A percentile compares a stretch with the other conserved stretches of the same genome.
phyloP scores from a whole-genome alignment of 1,140 invertebrate species.

The Schlechtendalia chinensis region DNA sequence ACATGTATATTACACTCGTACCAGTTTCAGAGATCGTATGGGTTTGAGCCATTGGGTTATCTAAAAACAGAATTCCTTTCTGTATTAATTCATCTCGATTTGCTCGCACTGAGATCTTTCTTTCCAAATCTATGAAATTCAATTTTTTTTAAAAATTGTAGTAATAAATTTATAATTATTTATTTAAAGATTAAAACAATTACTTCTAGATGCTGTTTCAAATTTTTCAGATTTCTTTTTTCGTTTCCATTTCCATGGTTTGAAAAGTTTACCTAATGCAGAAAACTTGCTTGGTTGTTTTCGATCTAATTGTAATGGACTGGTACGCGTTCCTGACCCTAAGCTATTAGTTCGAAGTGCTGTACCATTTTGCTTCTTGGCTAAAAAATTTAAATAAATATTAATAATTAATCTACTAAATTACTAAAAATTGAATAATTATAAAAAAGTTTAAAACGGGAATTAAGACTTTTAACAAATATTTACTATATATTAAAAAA shows the following conservation, averaged over 20 bases:
- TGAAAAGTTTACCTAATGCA: slow-evolving; percentile 89
- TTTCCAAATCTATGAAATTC: slow-evolving; percentile 79
- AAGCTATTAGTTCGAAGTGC: slow-evolving; percentile 81
- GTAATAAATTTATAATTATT: background rate
- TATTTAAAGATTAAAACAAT: slow-evolving; percentile 54
- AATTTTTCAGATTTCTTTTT: slow-evolving; percentile 99
- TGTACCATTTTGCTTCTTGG: slow-evolving; percentile 89
- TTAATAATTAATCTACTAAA: too few species aligned
- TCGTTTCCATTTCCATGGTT: slow-evolving; percentile 98
- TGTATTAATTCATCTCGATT: slow-evolving; percentile 94
- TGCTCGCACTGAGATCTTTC: slow-evolving; percentile 95
- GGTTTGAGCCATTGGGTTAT: slow-evolving; percentile 67
- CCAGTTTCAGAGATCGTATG: slow-evolving; percentile 49
- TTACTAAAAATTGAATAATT: too few species aligned
- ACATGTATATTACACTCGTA: slow-evolving; percentile 4
- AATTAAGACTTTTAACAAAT: too few species aligned
- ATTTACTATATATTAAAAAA: background rate
- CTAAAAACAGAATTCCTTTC: slow-evolving; percentile 90
- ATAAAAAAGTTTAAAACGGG: too few species aligned
- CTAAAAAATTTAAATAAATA: slow-evolving; percentile 64
- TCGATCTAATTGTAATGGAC: slow-evolving; percentile 68
- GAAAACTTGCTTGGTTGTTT: slow-evolving; percentile 82
- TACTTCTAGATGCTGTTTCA: slow-evolving; percentile 91
- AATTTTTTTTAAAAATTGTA: slow-evolving; percentile 52
- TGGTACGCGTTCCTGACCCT: slow-evolving; percentile 74